These are phyloP conservation scores for Eueides isabella DNA, from an alignment of 1,140 invertebrate genomes.

Conservation along the genomic window DNA sequence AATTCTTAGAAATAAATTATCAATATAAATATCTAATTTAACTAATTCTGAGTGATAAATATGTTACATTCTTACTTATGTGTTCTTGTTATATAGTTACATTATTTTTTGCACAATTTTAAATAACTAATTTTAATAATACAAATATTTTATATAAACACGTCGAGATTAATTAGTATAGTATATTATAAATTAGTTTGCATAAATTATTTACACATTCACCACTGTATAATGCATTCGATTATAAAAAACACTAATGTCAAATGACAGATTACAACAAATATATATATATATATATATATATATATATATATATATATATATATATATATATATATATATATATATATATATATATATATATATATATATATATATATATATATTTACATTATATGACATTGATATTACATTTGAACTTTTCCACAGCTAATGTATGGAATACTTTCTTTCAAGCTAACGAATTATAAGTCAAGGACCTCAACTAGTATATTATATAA, in stretches of 20 bases:
- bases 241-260: neutral
- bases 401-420: neutral
- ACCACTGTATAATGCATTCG: neutral
- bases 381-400: neutral
- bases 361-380: neutral
- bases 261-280: neutral
- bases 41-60: no score
- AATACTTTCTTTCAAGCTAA: neutral
- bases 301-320: neutral
- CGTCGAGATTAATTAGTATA: neutral
- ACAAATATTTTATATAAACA: neutral
- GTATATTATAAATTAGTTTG: neutral
- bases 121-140: neutral
- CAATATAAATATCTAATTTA: neutral
- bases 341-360: neutral
- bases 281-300: neutral
- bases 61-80: no score
- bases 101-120: neutral
- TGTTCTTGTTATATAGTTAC: no score
- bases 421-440: neutral
- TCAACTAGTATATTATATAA: slow-evolving; percentile 26
- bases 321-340: neutral
- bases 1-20: neutral
- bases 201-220: neutral
- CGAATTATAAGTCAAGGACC: slow-evolving; percentile 10